A percentile compares a stretch with the other conserved stretches of the same genome.
Conservation (phyloP, 2,888 invertebrate genomes). For the Eupithecia dodoneata region DNA sequence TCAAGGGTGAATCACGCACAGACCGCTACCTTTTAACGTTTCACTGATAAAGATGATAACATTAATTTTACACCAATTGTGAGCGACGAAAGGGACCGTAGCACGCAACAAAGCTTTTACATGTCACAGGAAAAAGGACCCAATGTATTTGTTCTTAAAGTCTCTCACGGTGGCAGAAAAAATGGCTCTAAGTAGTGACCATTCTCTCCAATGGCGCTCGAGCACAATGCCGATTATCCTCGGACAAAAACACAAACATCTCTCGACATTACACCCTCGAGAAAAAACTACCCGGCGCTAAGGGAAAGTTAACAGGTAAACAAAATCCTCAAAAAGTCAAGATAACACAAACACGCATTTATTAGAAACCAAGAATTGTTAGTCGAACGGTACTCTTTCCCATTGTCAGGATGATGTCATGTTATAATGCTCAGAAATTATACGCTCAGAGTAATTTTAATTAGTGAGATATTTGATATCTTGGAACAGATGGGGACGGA, state of each 20-base stretch:
- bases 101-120: conserved; percentile 9
- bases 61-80: conserved; percentile 59
- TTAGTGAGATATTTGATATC: conserved; percentile 36
- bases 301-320: conserved; percentile 75
- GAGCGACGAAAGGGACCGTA: conserved; percentile 49
- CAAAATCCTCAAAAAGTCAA: conserved; percentile 57
- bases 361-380: conserved; percentile 46
- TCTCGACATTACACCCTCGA: conserved; percentile 61
- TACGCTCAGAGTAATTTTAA: conserved; percentile 29
- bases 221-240: conserved; percentile 70
- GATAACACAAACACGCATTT: conserved; percentile 65
- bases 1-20: conserved; percentile 69
- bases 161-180: conserved; percentile 13
- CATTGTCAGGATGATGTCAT: conserved; percentile 43
- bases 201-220: conserved; percentile 70
- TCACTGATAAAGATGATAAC: conserved; percentile 64
- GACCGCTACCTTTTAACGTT: conserved; percentile 70
- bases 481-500: conserved; percentile 26
- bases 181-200: conserved; percentile 54
- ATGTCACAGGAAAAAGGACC: conserved; percentile 39
- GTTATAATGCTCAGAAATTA: conserved; percentile 24
- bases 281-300: conserved; percentile 63
- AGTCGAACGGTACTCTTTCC: conserved; percentile 61
- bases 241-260: conserved; percentile 71
- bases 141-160: conserved; percentile 28